Evolutionary conservation across 1,140 invertebrate species (phyloP).

Genomic region (Caenorhabditis brenneri): DNA sequence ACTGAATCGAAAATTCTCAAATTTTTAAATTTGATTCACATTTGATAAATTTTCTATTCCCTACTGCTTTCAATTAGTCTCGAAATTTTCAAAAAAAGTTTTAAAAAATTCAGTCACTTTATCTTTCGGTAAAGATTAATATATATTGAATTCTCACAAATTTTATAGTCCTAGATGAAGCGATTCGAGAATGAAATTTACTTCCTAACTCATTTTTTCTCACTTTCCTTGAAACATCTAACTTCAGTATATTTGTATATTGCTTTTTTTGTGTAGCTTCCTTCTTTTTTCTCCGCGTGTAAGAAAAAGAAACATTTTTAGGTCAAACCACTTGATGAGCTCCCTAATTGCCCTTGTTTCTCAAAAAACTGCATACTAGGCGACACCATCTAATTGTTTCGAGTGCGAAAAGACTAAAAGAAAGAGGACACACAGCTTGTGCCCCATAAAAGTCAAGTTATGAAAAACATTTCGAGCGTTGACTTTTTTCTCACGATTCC

Average conservation of each 20-base stretch:
- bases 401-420: slow-evolving; percentile 10
- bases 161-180: too few relatives aligned
- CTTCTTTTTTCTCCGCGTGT: not conserved
- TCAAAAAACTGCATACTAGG: slow-evolving; percentile 7
- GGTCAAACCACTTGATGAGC: slow-evolving; percentile 27
- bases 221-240: not conserved
- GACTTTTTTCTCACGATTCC: slow-evolving; percentile 27
- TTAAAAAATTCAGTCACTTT: too few relatives aligned
- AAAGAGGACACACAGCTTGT: not conserved
- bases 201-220: not conserved
- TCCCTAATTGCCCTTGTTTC: slow-evolving; percentile 11
- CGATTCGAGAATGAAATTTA: too few relatives aligned
- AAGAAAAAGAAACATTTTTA: slow-evolving; percentile 21
- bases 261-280: not conserved
- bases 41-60: too few relatives aligned
- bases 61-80: too few relatives aligned
- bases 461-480: not conserved
- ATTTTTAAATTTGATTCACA: too few relatives aligned
- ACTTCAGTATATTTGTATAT: not conserved
- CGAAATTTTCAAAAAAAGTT: too few relatives aligned
- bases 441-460: slow-evolving; percentile 8
- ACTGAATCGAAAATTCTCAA: too few relatives aligned
- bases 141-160: too few relatives aligned
- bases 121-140: too few relatives aligned
- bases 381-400: slow-evolving; percentile 20